Base-by-base conservation (phyloP, 1,140 invertebrate genomes). In the Lepidostoma basale region DNA sequence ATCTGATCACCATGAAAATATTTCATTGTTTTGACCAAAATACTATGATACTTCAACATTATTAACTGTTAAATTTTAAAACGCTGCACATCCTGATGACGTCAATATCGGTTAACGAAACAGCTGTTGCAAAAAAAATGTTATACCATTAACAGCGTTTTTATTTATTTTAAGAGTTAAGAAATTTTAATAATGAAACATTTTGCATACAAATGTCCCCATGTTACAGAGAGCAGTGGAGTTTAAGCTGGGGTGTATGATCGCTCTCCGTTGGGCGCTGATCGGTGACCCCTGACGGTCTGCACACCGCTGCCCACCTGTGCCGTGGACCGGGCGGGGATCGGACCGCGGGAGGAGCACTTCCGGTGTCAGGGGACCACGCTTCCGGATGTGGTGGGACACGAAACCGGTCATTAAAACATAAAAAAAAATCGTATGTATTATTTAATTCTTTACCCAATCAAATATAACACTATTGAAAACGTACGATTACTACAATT, bases 291-390 rank as follows among this genome's bases (percentile, higher is more conserved):
- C 45, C 26, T 22, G 23, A 14, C 45, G 45, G 45, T 6, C 10
- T 14, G 8, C 23, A 14, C 25, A 12, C 12, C 28, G 12, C 25
- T 12, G 23, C 3, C 10, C 3, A 25, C 23, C 26, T 16, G n/a
- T 26, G n/a, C n/a, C 23, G 10, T 25, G 20, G 12, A 26, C 23
- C 49, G 30, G 52, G 9, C 20, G 45, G 45, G 23, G 45, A 23
- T n/a, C n/a, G n/a, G n/a, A n/a, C n/a, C n/a, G n/a, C n/a, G 45
- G 20, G 45, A 23, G 45, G 45, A n/a, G 20, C n/a, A 14, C 52
- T 56, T 56, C 52, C 52, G 52, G 52, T 56, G 14, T 18, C 22
- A 25, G 52, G 52, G 30, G 16, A 56, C 52, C 52, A 36, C 52
- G 28, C 52, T 56, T 56, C 30, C 52, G 52, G 30, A 56, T 56